Base-by-base conservation (phyloP, 2,797 vertebrate species). In the Rhinoraja longicauda region DNA sequence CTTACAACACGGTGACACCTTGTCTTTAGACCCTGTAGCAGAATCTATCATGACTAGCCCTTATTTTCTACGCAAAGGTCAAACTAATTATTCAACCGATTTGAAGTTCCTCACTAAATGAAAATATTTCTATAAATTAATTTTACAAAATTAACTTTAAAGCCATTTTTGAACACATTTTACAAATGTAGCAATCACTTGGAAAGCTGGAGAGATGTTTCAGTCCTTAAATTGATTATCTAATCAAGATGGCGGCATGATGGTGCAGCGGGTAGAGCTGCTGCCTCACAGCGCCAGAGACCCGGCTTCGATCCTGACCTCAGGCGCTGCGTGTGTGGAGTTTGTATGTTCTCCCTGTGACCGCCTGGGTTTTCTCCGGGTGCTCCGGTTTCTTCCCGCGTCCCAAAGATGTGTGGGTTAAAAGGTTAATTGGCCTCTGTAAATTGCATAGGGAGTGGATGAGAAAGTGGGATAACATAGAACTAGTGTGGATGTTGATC, bases 41-140 rank as follows among this genome's bases (percentile, higher is more conserved):
- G 24, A 67, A 39, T 91, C 36, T 73, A 36, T 91, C 67, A 53
- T 53, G 53, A 73, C 29, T 73, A 39, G 21, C 39, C 70, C 75
- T 92, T 75, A 39, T 73, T 73, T 90, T 32, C 70, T 53, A 29
- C 90, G 92, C 70, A 92, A 92, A 92, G 90, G 90, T 75, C 90
- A 92, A 75, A 92, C 70, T 92, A 92, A 92, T 92, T 92, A 75
- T 53, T 53, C 70, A 75, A 26, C 53, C 36, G 45, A 7, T 91
- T 45, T 92, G 24, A 92, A 36, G 9, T 64, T 88, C 59, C n/a
- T 67, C 24, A 36, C 15, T 67, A n/a, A 73, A 91, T 72, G 12
- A 53, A 45, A 86, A n/a, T 64, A 64, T 1, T 62, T 64, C 1
- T 86, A 7, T 5, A 62, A 15, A 32, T 36, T 19, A 67, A 32